These are phyloP conservation scores for Drosophila nr. perissopoda DNA, from an alignment of 2,888 invertebrate species.

Conservation along the genomic window DNA sequence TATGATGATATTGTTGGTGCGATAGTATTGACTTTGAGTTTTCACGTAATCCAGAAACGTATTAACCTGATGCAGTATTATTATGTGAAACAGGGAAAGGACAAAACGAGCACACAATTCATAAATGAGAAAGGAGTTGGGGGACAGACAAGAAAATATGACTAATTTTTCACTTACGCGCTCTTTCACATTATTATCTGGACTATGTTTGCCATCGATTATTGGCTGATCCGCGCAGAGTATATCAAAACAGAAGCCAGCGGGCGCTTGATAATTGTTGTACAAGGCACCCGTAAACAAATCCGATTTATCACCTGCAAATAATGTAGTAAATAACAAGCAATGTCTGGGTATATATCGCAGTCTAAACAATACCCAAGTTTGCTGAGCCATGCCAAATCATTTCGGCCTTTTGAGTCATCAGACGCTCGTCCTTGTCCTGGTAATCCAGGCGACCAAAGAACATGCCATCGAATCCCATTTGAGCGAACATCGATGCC, in stretches of 20 bases:
- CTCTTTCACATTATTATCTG: conserved; percentile 92
- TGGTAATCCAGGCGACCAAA: conserved; percentile 95
- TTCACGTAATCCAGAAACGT: conserved; percentile 87
- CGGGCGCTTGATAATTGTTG: conserved; percentile 93
- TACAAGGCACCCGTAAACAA: conserved; percentile 94
- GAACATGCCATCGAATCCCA: conserved; percentile 95
- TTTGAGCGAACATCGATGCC: conserved; percentile 91
- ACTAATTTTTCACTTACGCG: conserved; percentile 86
- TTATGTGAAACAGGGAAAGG: conserved; percentile 11
- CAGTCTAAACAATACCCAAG: conserved; percentile 86
- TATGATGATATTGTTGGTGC: conserved; percentile 90
- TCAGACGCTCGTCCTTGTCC: conserved; percentile 89
- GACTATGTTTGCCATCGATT: conserved; percentile 91
- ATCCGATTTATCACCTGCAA: conserved; percentile 82
- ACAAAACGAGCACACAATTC: conserved; percentile 26
- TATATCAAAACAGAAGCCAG: conserved; percentile 96
- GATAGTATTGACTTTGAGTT: conserved; percentile 87
- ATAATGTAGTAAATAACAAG: not conserved
- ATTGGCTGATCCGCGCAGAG: conserved; percentile 94
- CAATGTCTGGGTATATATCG: too few species aligned
- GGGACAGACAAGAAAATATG: conserved; percentile 1
- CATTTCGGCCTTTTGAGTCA: conserved; percentile 90
- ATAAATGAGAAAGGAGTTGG: conserved; percentile 15
- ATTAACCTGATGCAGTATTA: conserved; percentile 64
- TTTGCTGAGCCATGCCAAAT: conserved; percentile 92